Conservation (phyloP, 2,797 vertebrate species). For the Melopsittacus undulatus region DNA sequence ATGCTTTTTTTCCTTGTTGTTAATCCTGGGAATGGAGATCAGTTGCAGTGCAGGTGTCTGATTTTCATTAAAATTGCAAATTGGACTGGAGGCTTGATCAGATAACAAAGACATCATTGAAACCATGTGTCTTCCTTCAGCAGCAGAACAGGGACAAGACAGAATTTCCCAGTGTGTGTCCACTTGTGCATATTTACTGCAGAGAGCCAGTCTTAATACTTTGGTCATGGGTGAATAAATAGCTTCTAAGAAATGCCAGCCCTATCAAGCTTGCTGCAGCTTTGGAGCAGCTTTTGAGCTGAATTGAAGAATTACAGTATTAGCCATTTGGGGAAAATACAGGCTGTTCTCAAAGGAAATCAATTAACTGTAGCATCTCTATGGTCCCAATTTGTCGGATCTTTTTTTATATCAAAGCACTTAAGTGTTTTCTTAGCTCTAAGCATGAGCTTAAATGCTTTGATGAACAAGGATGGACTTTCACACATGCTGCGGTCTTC, state of each 20-base stretch:
- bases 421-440: conserved; percentile 45
- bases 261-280: conserved; percentile 48
- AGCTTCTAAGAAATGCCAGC: conserved; percentile 70
- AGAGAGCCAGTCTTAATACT: conserved; percentile 36
- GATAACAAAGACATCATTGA: conserved; percentile 85
- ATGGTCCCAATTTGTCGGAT: neutral
- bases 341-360: conserved; percentile 48
- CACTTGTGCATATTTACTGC: conserved; percentile 56
- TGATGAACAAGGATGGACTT: conserved; percentile 21
- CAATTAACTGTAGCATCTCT: conserved; percentile 45
- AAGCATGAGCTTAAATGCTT: conserved; percentile 5
- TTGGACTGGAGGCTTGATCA: conserved; percentile 84
- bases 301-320: conserved; percentile 12
- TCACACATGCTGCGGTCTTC: neutral
- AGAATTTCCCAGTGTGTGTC: conserved; percentile 68
- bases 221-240: conserved; percentile 74
- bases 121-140: conserved; percentile 74
- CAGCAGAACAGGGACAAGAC: conserved; percentile 65
- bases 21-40: conserved; percentile 81
- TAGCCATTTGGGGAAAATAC: conserved; percentile 1
- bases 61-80: conserved; percentile 97
- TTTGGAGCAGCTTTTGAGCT: conserved; percentile 20
- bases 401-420: conserved; percentile 23
- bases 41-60: conserved; percentile 89
- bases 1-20: conserved; percentile 61